These are phyloP conservation scores for Copidosoma floridanum DNA, from an alignment of 1,140 invertebrate genomes.

Conservation along the genomic window DNA sequence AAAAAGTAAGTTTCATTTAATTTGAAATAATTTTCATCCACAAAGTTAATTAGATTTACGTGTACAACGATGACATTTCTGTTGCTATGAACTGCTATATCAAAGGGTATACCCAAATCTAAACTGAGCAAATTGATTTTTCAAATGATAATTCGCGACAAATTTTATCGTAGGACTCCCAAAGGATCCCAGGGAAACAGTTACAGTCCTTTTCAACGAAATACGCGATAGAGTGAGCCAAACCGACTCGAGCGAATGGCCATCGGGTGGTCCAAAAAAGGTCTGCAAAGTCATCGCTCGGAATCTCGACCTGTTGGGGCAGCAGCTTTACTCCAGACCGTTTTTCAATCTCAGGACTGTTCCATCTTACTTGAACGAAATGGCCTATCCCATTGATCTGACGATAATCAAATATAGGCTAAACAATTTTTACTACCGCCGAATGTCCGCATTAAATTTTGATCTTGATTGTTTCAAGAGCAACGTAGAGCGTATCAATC, in stretches of 20 bases:
- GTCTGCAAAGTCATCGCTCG: constrained; percentile 74
- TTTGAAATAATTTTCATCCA: neutral
- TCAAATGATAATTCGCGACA: too few species aligned
- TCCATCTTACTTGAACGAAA: constrained; percentile 82
- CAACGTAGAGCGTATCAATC: too few species aligned
- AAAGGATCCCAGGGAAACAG: constrained; percentile 69
- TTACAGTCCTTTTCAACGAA: constrained; percentile 80
- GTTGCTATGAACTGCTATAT: neutral
- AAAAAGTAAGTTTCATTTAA: constrained; percentile 56
- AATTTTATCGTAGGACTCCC: constrained; percentile 75
- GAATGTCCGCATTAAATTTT: constrained; percentile 87
- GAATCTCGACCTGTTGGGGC: constrained; percentile 80
- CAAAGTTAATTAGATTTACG: neutral
- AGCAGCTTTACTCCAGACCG: constrained; percentile 83
- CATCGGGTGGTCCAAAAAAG: constrained; percentile 68
- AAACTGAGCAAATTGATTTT: too few species aligned
- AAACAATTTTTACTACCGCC: constrained; percentile 88
- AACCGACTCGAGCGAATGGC: constrained; percentile 82
- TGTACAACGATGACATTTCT: neutral
- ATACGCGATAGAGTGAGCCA: constrained; percentile 78
- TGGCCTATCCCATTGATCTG: constrained; percentile 94
- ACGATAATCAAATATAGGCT: constrained; percentile 85
- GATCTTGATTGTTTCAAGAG: constrained; percentile 88
- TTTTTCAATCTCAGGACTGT: constrained; percentile 93
- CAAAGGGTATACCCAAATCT: too few species aligned